Conservation (phyloP, 2,888 invertebrate species). For the Leucophora obtusa region DNA sequence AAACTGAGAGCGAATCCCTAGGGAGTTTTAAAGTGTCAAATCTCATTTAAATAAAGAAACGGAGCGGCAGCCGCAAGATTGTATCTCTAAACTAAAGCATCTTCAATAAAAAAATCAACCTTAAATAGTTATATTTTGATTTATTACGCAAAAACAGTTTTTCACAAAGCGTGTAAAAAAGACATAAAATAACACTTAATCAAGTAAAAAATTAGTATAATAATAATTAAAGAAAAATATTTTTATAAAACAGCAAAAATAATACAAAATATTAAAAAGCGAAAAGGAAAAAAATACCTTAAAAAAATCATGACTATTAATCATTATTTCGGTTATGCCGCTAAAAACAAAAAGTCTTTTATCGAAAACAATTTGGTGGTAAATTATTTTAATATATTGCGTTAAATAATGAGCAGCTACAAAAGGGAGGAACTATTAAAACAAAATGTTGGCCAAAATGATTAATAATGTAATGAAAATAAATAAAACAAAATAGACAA, state of each 20-base stretch:
- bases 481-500: background rate
- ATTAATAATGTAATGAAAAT: background rate
- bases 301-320: background rate
- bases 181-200: background rate
- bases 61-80: too few relatives aligned
- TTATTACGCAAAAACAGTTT: background rate
- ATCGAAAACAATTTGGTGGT: background rate
- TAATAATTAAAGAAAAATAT: background rate
- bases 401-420: conserved; percentile 2
- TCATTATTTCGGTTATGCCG: background rate
- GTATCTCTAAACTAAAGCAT: too few relatives aligned
- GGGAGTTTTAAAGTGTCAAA: too few relatives aligned
- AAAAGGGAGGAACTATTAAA: background rate
- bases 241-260: too few relatives aligned
- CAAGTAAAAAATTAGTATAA: background rate
- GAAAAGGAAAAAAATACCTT: background rate
- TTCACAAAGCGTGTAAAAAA: background rate
- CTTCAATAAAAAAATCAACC: too few relatives aligned
- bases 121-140: too few relatives aligned
- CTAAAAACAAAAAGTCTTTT: background rate
- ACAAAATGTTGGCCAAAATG: background rate
- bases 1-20: too few relatives aligned
- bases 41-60: too few relatives aligned
- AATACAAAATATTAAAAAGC: too few relatives aligned
- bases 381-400: background rate